phyloP scores from a whole-genome alignment of 2,888 invertebrate genomes.

The Crematogaster levior region DNA sequence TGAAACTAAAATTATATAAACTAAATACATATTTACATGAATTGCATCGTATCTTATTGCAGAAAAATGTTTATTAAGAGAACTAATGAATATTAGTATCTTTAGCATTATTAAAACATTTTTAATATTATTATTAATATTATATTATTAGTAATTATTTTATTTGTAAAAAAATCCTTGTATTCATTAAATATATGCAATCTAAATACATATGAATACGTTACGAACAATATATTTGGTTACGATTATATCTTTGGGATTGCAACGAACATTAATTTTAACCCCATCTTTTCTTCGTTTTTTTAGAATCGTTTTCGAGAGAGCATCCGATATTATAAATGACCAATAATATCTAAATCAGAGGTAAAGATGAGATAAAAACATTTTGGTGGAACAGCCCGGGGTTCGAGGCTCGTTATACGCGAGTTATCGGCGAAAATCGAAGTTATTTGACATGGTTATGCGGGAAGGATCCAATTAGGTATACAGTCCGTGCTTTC shows the following conservation, averaged over 20 bases:
- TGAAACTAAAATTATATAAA: not conserved
- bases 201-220: not conserved
- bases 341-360: constrained; percentile 20
- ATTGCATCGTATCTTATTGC: not conserved
- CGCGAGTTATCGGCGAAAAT: constrained; percentile 55
- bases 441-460: constrained; percentile 54
- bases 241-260: not conserved
- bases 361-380: constrained; percentile 24
- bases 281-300: not conserved
- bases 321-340: not conserved
- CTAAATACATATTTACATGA: not conserved
- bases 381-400: constrained; percentile 26
- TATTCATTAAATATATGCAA: not conserved
- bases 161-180: not conserved
- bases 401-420: constrained; percentile 38
- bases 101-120: too few species aligned
- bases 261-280: not conserved
- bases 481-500: constrained; percentile 43
- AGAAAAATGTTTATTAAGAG: not conserved
- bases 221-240: not conserved
- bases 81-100: not conserved
- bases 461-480: constrained; percentile 66
- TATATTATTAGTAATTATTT: not conserved
- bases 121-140: too few species aligned
- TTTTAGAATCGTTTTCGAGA: not conserved